phyloP scores from a whole-genome alignment of 2,797 vertebrate species.

The Xenopus petersii region DNA sequence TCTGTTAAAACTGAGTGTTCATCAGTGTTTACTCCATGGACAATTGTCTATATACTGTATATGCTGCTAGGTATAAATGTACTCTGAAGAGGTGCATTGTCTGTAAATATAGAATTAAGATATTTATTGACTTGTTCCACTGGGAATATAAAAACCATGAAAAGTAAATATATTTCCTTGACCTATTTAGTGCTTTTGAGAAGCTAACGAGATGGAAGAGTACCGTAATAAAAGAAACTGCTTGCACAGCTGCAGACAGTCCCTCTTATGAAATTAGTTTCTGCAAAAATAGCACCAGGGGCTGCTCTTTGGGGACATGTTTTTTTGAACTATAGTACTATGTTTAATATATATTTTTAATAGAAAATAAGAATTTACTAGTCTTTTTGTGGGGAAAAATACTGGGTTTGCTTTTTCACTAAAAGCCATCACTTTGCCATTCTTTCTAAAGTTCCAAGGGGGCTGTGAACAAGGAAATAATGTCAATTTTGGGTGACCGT shows the following conservation, averaged over 20 bases:
- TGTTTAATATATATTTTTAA: neutral
- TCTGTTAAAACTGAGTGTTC: no score
- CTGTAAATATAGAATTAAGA: conserved; percentile 21
- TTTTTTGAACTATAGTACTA: neutral
- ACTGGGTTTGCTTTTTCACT: no score
- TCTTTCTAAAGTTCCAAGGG: no score
- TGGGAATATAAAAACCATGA: conserved; percentile 22
- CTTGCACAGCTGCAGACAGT: conserved; percentile 30
- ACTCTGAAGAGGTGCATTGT: conserved; percentile 5
- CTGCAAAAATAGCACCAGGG: conserved; percentile 28
- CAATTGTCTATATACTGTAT: neutral
- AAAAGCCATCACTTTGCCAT: no score
- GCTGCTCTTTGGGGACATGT: conserved; percentile 14
- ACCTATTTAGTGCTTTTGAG: conserved; percentile 29
- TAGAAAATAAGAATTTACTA: no score
- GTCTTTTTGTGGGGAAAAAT: no score
- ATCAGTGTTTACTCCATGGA: no score
- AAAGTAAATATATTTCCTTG: conserved; percentile 41
- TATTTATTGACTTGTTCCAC: conserved; percentile 26
- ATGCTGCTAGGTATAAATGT: neutral
- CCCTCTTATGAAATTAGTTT: conserved; percentile 33
- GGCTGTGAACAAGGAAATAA: no score
- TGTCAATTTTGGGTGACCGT: no score
- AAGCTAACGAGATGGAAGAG: conserved; percentile 14
- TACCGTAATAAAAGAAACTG: conserved; percentile 34